Evolutionary conservation across 2,797 vertebrate species (phyloP), one percentile per base, ranked within the genome.

Genomic region (Ciconia nigra): DNA sequence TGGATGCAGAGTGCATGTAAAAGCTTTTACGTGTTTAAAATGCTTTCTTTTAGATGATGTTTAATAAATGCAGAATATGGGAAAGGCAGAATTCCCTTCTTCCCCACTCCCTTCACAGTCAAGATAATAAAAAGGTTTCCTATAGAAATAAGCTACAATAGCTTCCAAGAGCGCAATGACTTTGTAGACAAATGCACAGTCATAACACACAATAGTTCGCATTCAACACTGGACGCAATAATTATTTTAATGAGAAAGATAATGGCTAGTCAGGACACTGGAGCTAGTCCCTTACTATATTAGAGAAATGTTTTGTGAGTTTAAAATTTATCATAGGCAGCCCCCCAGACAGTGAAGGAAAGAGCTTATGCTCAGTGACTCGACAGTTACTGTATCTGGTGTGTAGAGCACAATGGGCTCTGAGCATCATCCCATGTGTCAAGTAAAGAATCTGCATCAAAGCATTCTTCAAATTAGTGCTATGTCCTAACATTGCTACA

Each of bases 171-270:
- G 83, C 13, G 7, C 88, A 93, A 90, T 96, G 95, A 97, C 94
- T 97, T 96, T 95, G 90, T 83, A 91, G 90, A 95, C 95, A 95
- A 96, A 96, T 55, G 70, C 87, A 72, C 49, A 81, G 85, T 91
- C 91, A 91, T 96, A 94, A 91, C 51, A 89, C 86, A 94, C 93
- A 97, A 95, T 96, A 92, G 93, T 92, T 97, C 88, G 77, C 80
- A 73, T 96, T 91, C 85, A 94, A 84, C 80, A 76, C 81, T 94
- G 86, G 81, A 90, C 0, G 12, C 90, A 96, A 71, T 96, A 94
- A 96, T 96, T 97, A 96, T 97, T 96, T 95, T 96, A 96, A 97
- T 97, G 86, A 96, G 96, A 94, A 95, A 94, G 80, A 95, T 90
- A 95, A 96, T 94, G 87, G 83, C 46, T 87, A 84, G 70, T 84